phyloP scores from a whole-genome alignment of 2,888 invertebrate genomes.

The Eristalinus sepulchralis region DNA sequence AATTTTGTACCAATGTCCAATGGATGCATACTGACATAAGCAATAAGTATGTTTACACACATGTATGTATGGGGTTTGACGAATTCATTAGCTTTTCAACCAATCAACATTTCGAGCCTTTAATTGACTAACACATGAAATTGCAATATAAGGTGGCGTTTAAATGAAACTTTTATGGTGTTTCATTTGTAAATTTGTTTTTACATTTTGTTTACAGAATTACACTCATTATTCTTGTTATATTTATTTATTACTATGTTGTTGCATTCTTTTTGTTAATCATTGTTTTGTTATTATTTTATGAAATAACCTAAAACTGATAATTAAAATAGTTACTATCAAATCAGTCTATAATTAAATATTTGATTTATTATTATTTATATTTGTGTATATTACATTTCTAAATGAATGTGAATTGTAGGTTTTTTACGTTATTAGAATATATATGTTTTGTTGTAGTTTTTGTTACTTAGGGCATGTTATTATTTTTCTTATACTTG shows the following conservation, averaged over 20 bases:
- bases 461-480: constrained; percentile 25
- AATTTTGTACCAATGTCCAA: not conserved
- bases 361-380: constrained; percentile 66
- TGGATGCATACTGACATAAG: not conserved
- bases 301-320: constrained; percentile 71
- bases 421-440: constrained; percentile 48
- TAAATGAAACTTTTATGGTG: constrained; percentile 12
- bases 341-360: constrained; percentile 81
- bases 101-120: not conserved
- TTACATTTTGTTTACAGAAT: constrained; percentile 23
- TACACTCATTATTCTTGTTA: constrained; percentile 28
- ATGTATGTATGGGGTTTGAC: not conserved
- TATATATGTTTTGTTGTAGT: constrained; percentile 42
- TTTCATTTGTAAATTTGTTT: not conserved
- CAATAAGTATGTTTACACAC: not conserved
- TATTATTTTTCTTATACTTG: constrained; percentile 22
- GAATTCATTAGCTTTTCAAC: not conserved
- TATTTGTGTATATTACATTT: constrained; percentile 60
- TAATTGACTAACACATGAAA: constrained; percentile 69
- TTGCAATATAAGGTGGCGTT: constrained; percentile 53
- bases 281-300: constrained; percentile 42
- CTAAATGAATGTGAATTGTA: constrained; percentile 50
- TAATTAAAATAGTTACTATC: constrained; percentile 79
- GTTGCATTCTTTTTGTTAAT: constrained; percentile 17
- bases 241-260: constrained; percentile 32